Conservation (phyloP, 2,888 invertebrate species). For the Drosophila suboccidentalis region DNA sequence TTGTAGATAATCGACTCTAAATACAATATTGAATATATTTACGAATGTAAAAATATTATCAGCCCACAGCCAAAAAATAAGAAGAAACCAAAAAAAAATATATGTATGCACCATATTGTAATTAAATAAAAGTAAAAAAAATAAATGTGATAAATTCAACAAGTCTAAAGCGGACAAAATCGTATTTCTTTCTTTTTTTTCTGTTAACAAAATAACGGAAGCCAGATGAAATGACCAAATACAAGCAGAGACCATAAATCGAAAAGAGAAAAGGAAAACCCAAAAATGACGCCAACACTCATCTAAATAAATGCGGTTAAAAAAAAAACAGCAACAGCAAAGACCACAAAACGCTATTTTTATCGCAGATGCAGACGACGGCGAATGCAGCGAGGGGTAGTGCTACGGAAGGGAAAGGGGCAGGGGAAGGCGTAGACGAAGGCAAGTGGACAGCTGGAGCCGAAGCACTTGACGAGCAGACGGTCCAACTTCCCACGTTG, state of each 20-base stretch:
- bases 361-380: constrained; percentile 64
- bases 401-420: not conserved
- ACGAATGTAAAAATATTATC: constrained; percentile 33
- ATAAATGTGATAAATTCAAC: constrained; percentile 74
- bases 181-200: constrained; percentile 17
- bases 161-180: constrained; percentile 37
- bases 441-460: constrained; percentile 61
- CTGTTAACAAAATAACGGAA: constrained; percentile 53
- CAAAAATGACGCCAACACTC: constrained; percentile 54
- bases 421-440: not conserved
- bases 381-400: constrained; percentile 34
- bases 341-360: constrained; percentile 64
- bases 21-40: constrained; percentile 32
- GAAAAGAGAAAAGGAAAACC: constrained; percentile 19
- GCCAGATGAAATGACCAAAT: constrained; percentile 45
- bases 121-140: constrained; percentile 61
- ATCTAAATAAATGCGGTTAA: constrained; percentile 54
- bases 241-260: constrained; percentile 16
- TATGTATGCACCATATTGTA: constrained; percentile 54
- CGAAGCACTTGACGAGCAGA: constrained; percentile 61
- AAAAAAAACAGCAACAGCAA: constrained; percentile 34
- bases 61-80: constrained; percentile 26
- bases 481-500: constrained; percentile 71
- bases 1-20: constrained; percentile 40
- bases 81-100: constrained; percentile 34